Evolutionary conservation across 2,888 invertebrate genomes (phyloP).

Genomic region (Amblyjoppa fuscipennis): DNA sequence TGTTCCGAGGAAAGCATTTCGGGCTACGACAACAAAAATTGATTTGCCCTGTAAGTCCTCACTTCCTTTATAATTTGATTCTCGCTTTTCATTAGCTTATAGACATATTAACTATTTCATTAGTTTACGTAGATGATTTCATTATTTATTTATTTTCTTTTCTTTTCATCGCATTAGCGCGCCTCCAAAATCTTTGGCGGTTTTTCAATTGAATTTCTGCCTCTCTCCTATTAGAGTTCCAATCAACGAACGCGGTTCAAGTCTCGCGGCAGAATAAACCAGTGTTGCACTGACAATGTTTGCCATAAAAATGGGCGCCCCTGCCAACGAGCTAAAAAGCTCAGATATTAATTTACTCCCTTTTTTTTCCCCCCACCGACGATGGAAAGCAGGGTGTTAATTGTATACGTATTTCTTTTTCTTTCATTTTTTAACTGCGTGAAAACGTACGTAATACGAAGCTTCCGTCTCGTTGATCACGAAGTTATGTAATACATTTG

Average conservation of each 20-base stretch:
- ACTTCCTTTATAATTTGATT: neutral
- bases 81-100: neutral
- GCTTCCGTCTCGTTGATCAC: conserved; percentile 65
- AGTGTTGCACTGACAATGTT: neutral
- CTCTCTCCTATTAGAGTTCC: neutral
- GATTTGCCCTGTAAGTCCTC: neutral
- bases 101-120: neutral
- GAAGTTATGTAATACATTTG: conserved; percentile 44
- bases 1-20: neutral
- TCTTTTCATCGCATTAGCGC: neutral
- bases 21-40: neutral
- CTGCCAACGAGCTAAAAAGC: neutral
- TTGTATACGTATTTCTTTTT: conserved; percentile 37
- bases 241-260: neutral
- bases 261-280: neutral
- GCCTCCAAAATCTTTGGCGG: neutral
- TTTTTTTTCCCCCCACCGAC: conserved; percentile 43
- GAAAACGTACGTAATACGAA: conserved; percentile 1
- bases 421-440: conserved; percentile 1
- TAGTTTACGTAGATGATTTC: neutral
- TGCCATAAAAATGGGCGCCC: conserved; percentile 1
- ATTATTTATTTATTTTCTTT: neutral
- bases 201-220: neutral
- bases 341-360: conserved; percentile 47
- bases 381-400: conserved; percentile 39